Base-by-base conservation (phyloP, 2,797 vertebrate genomes). In the Hydrolagus colliei region DNA sequence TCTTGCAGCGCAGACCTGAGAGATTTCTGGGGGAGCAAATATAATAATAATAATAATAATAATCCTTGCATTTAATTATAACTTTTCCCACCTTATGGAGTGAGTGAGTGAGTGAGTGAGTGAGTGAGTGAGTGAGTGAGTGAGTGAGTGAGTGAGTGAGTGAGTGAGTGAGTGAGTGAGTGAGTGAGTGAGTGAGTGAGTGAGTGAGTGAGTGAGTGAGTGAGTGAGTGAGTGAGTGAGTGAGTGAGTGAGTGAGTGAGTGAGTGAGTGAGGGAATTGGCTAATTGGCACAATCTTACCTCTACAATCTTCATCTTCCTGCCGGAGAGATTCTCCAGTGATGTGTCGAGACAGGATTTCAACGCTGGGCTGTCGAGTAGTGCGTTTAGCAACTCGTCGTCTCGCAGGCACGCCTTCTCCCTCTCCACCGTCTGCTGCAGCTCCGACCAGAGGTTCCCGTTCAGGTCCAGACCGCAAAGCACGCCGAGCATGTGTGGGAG, bases 371-470 rank as follows among this genome's bases (percentile, higher is more conserved):
- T 92, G 52, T 94, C 90, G 0, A 99, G 91, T 79, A 99, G 91
- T 12, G 96, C 97, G 0, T 89, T 92, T 72, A 99, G 92, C 71
- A 99, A 93, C 1, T 91, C 88, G 74, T 99, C 98, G 1, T 95
- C 91, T 2, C 91, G 91, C 86, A 99, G 92, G 88, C 95, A 95
- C 13, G 82, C 87, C 86, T 91, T 92, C 89, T 99, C 96, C 86
- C 89, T 93, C 86, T 92, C 90, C 77, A 99, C 94, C 0, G 92
- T 92, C 89, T 96, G 95, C n/a, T 95, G 91, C 88, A 99, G 92
- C 87, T 97, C 97, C 6, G 95, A 95, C 32, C 88, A 92, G 12
- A 97, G 92, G 91, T 97, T 98, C 20, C 98, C 97, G 0, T 98
- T 98, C 41, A 98, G 91, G 89, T 98, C 96, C 78, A 97, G 90